Conservation (phyloP, 2,113 vertebrate species). For the Grallaria varia region DNA sequence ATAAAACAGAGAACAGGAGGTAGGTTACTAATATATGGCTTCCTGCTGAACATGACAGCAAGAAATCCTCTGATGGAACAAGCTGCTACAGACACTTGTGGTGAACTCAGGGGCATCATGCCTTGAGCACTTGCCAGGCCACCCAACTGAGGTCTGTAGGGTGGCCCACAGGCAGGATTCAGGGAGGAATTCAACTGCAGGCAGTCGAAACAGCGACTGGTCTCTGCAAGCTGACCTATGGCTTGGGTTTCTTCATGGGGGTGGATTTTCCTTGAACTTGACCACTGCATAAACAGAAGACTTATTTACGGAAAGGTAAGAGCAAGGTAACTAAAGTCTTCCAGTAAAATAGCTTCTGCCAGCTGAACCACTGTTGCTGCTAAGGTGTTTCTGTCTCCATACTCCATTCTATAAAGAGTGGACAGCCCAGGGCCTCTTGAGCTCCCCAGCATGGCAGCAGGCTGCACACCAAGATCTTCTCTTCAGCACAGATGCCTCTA, state of each 20-base stretch:
- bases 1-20: neutral
- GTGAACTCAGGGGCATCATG: neutral
- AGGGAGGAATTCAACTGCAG: neutral
- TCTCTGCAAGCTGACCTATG: neutral
- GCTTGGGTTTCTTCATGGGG: neutral
- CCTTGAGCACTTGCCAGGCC: accelerated
- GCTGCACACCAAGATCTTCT: neutral
- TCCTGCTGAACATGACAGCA: neutral
- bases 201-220: neutral
- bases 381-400: neutral
- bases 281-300: neutral
- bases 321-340: neutral
- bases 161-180: neutral
- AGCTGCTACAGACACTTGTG: neutral
- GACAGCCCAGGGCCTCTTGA: neutral
- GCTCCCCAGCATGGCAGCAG: neutral
- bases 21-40: accelerated
- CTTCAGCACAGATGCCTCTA: neutral
- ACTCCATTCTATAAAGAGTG: neutral
- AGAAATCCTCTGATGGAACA: neutral
- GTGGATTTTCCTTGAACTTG: neutral
- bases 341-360: neutral
- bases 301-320: neutral
- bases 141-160: neutral
- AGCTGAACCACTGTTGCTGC: neutral